Base-by-base conservation (phyloP, 2,888 invertebrate species). In the Beris morrisii region DNA sequence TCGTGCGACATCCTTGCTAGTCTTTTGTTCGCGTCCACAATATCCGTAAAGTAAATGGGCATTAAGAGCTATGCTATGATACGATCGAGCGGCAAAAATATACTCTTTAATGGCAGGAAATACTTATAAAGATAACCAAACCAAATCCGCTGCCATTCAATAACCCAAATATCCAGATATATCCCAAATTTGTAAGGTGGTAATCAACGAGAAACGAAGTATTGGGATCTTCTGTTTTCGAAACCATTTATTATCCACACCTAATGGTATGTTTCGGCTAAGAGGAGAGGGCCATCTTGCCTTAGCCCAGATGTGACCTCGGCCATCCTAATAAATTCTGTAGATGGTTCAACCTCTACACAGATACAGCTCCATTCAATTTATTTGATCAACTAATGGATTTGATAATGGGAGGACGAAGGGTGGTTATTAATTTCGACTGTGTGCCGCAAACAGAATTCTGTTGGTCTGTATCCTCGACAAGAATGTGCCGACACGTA, bases 381-480 rank as follows among this genome's bases (percentile, higher is more conserved):
- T 68, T 68, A 68, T 68, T 68, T 68, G 68, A 68, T 68, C 68
- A 68, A 68, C 68, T 68, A 68, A 68, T 68, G 68, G 68, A 68
- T 68, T 68, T 68, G 68, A 68, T 68, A 68, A 68, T 68, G 61
- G 68, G 50, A 61, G 61, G 61, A 61, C 61, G 61, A 38, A 61
- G 61, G 68, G 58, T 63, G 65, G 66, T 68, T 68, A 68, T 66
- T 68, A 68, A 68, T 68, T 66, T 68, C 38, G 38, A 38, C 22
- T 43, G 61, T 38, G 50, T 61, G 61, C 61, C 61, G 61, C 61
- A 61, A 61, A 61, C 50, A 50, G 52, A 32, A 50, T 64, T 54
- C 46, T 54, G 48, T 44, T 64, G 46, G 46, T 5, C 32, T 63
- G 64, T 64, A 64, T 66, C 66, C 68, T 46, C 58, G 48, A 46